Percentiles rank a stretch among this genome's conserved stretches.
These are phyloP conservation scores for Dendronephthya gigantea DNA, from an alignment of 64 coral and sea anemone genomes.

Conservation along the genomic window DNA sequence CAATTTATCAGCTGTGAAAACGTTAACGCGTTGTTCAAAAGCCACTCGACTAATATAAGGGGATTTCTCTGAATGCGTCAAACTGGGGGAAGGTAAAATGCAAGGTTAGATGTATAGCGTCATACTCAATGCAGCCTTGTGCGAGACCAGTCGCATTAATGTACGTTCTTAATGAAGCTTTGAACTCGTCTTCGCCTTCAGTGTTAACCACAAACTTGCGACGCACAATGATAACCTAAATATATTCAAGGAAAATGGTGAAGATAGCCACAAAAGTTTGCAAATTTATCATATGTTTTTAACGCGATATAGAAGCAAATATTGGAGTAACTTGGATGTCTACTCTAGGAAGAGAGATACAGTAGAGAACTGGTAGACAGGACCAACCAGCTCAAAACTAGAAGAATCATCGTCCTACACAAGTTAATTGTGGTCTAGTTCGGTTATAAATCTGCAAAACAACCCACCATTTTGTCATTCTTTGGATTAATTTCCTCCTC, in stretches of 20 bases:
- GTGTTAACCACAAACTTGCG: not conserved
- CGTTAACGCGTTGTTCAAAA: not conserved
- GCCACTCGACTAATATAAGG: not conserved
- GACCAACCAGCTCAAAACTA: not conserved
- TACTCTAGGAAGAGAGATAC: too few relatives aligned
- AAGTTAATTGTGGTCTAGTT: too few relatives aligned
- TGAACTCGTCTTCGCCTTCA: not conserved
- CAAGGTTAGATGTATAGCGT: not conserved
- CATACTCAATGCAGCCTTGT: not conserved
- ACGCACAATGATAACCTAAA: conserved; percentile 7
- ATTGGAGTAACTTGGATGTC: too few relatives aligned
- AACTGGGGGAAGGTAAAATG: too few relatives aligned
- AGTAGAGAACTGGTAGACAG: not conserved
- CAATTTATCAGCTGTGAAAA: not conserved
- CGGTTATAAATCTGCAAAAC: not conserved
- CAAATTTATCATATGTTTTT: too few relatives aligned
- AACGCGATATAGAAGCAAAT: too few relatives aligned
- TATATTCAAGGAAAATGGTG: not conserved
- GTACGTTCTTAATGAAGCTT: not conserved
- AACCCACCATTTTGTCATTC: not conserved
- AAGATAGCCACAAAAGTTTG: not conserved
- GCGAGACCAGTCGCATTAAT: not conserved
- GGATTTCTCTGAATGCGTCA: too few relatives aligned
- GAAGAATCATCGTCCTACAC: too few relatives aligned
- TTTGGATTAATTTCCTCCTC: conserved; percentile 1